Percentiles rank a stretch among this genome's conserved stretches.
Evolutionary conservation across 2,113 vertebrate genomes (phyloP).

Genomic region (Pomatostomus ruficeps): DNA sequence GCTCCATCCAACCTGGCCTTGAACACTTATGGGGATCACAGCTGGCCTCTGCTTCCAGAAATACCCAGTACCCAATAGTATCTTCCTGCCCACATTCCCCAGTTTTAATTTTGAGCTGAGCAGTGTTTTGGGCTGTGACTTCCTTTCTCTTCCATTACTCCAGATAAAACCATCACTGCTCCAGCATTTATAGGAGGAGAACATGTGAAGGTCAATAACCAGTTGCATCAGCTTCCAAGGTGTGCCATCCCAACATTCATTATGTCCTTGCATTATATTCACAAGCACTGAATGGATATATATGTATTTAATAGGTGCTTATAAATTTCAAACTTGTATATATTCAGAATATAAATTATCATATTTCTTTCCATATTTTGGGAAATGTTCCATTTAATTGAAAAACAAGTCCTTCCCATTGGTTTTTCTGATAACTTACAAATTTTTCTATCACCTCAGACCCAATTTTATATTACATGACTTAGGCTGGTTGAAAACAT

Average conservation of each 20-base stretch:
- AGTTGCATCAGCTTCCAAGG: neutral
- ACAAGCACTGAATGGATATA: neutral
- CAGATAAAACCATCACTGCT: neutral
- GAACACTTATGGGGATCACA: neutral
- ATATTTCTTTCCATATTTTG: neutral
- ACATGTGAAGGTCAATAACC: neutral
- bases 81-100: neutral
- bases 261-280: neutral
- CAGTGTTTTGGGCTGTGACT: neutral
- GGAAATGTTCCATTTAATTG: neutral
- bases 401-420: neutral
- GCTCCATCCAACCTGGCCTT: neutral
- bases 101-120: neutral
- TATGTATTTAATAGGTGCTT: neutral
- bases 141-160: neutral
- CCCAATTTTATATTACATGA: neutral
- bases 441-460: neutral
- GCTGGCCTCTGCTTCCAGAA: neutral
- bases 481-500: neutral
- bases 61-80: rapidly evolving
- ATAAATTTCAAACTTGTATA: neutral
- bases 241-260: neutral
- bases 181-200: neutral
- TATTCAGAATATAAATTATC: neutral
- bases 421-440: neutral